These are phyloP conservation scores for Heptranchias perlo DNA, from an alignment of 2,113 vertebrate species.

Conservation along the genomic window DNA sequence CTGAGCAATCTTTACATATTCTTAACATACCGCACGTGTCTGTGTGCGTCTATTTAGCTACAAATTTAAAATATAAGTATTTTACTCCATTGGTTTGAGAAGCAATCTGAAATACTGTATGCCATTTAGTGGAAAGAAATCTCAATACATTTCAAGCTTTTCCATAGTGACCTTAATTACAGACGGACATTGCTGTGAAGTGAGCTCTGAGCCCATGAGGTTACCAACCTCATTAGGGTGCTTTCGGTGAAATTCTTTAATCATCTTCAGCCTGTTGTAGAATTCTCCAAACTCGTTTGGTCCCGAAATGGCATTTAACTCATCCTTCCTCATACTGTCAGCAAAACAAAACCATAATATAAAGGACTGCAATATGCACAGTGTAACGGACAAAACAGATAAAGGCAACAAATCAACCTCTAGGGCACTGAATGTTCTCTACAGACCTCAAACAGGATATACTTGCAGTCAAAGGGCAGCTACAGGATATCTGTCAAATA, in stretches of 20 bases:
- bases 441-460: neutral
- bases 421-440: neutral
- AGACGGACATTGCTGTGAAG: neutral
- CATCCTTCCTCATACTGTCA: constrained; percentile 79
- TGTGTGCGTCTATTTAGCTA: neutral
- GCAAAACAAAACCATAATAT: neutral
- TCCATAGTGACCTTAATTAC: neutral
- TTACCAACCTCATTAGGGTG: constrained; percentile 84
- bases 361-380: neutral
- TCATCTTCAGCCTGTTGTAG: constrained; percentile 93
- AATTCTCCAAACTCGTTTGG: constrained; percentile 97
- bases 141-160: neutral
- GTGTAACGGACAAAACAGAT: neutral
- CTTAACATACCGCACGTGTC: neutral
- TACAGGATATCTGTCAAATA: neutral
- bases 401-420: neutral
- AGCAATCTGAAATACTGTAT: too few species aligned
- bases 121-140: neutral
- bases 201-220: neutral
- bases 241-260: constrained; percentile 95
- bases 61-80: neutral
- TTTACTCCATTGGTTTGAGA: neutral
- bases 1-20: neutral
- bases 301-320: constrained; percentile 89
- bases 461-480: neutral